Evolutionary conservation across 2,113 vertebrate species (phyloP).

Genomic region (Cochlearius cochlearius): DNA sequence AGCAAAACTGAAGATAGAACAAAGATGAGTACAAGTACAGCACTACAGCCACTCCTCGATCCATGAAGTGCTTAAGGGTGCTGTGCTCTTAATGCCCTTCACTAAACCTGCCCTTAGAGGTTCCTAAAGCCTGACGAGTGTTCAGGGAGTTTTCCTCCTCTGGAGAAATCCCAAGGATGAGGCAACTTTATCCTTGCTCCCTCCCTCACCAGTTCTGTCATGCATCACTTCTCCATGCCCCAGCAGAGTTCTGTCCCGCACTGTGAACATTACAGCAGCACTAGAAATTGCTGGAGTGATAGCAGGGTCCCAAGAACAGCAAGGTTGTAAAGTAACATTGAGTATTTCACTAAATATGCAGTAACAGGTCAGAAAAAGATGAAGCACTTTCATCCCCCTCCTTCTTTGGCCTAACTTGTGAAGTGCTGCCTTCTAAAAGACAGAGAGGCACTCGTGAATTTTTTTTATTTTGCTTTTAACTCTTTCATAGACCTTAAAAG

Average conservation of each 20-base stretch:
- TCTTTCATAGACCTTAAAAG: not conserved
- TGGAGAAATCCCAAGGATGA: not conserved
- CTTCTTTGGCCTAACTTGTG: not conserved
- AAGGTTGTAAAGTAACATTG: not conserved
- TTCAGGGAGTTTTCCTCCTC: not conserved
- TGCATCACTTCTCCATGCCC: not conserved
- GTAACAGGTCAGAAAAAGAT: not conserved
- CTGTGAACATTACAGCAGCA: not conserved
- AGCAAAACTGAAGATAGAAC: not conserved
- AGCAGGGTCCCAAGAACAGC: not conserved
- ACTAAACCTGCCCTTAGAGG: not conserved
- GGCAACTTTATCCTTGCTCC: not conserved
- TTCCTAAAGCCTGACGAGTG: not conserved
- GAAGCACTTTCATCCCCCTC: not conserved
- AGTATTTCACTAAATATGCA: not conserved
- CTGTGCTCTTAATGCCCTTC: not conserved
- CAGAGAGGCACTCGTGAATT: not conserved
- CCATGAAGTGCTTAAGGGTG: not conserved
- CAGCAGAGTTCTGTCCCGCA: not conserved
- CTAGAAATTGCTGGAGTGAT: not conserved
- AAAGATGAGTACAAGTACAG: not conserved
- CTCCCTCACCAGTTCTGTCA: not conserved
- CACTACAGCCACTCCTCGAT: fast-evolving
- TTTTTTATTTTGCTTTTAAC: not conserved
- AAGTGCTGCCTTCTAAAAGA: not conserved